Evolutionary conservation across 1,140 invertebrate species (phyloP), one percentile per base, ranked within the genome.

Genomic region (Tetramorium simillimum): DNA sequence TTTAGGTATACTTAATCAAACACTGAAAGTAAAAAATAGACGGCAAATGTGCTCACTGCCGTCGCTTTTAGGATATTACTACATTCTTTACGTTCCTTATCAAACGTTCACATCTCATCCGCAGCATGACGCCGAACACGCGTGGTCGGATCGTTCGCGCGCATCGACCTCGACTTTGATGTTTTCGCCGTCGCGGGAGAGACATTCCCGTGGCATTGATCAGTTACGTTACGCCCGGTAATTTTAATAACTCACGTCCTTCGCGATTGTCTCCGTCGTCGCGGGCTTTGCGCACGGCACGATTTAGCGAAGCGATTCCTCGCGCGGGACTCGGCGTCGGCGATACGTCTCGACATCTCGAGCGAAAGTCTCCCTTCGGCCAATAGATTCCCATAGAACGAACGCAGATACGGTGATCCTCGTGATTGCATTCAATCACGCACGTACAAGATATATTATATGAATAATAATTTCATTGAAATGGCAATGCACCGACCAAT

Each of bases 221-320:
- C 18, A 46, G 24, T 46, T 46, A 63, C 21, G 56, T 77, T 75
- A 75, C n/a, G 72, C 72, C 10, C 33, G 51, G 33, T 40, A 75
- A 75, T 75, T 75, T 63, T 33, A 63, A 46, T 77, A 77, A 77
- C 46, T 77, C 37, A 28, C 40, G 18, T 77, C 56, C 75, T 77
- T 77, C 37, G 21, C 33, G 75, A 21, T 6, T 33, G 12, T 21
- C n/a, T 18, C 21, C 21, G 37, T 43, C n/a, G 28, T 40, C 40
- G 75, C 12, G 5, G 10, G 9, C 18, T 77, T n/a, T 3, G 21
- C n/a, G 10, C 18, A 33, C 5, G n/a, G 21, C 6, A 28, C 24
- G 40, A 21, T 14, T 46, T 80, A 40, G 33, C n/a, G 0, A 73
- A 24, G 33, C 33, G 18, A 24, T 53, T 51, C 9, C n/a, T 21